Percentiles rank a stretch among this genome's conserved stretches.
These are phyloP conservation scores for Eretmochelys imbricata DNA, from an alignment of 2,113 vertebrate genomes.

Conservation along the genomic window DNA sequence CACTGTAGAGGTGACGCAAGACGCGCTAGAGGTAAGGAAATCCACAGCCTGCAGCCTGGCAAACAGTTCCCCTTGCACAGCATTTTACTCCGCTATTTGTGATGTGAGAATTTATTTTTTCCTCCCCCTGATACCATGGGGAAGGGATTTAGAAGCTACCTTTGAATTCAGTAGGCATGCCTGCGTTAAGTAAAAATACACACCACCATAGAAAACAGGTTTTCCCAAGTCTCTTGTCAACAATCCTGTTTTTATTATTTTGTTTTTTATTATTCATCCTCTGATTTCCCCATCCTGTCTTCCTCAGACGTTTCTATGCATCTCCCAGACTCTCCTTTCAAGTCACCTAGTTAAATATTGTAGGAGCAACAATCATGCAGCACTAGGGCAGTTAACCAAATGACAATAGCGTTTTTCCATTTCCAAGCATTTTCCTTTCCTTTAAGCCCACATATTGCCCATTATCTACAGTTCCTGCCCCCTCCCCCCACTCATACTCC, in stretches of 20 bases:
- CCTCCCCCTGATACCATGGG: fast-evolving
- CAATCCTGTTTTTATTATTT: neutral
- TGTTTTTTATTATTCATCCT: neutral
- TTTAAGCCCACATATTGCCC: neutral
- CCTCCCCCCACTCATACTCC: neutral
- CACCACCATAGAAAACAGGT: neutral
- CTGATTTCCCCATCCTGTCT: neutral
- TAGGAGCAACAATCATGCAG: neutral
- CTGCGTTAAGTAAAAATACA: neutral
- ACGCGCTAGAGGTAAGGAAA: neutral
- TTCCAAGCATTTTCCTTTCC: neutral
- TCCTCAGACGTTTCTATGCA: neutral
- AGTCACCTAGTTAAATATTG: neutral
- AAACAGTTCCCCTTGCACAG: neutral
- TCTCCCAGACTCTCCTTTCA: neutral
- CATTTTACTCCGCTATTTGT: neutral
- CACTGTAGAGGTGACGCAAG: neutral
- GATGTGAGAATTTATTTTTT: neutral
- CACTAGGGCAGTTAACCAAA: neutral
- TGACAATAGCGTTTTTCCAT: neutral
- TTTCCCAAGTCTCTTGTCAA: neutral
- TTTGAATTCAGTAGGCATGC: neutral
- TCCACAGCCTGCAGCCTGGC: neutral
- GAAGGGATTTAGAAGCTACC: neutral
- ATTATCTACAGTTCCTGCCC: neutral